These are phyloP conservation scores for Drosophila funebris DNA, from an alignment of 1,140 invertebrate genomes.

Conservation along the genomic window DNA sequence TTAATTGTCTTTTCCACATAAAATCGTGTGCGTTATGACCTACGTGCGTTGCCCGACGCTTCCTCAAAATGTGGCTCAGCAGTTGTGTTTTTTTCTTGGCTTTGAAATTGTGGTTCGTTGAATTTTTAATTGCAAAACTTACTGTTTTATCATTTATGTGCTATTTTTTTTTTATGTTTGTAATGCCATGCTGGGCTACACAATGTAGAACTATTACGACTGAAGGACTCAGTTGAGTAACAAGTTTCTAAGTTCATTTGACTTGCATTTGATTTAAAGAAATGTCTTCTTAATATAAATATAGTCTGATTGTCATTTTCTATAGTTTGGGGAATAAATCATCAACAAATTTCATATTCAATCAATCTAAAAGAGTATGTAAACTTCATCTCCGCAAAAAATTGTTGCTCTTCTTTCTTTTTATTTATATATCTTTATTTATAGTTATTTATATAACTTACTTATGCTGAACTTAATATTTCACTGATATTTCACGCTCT, in stretches of 20 bases:
- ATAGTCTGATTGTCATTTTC: too few relatives aligned
- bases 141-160: background rate
- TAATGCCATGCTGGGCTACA: background rate
- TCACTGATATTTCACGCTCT: slow-evolving; percentile 20
- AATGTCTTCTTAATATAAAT: too few relatives aligned
- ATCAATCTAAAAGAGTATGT: background rate
- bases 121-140: slow-evolving; percentile 31
- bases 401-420: background rate
- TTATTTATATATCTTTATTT: background rate
- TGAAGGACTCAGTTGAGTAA: background rate
- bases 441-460: slow-evolving; percentile 30
- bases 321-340: background rate
- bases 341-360: background rate
- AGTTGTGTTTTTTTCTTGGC: slow-evolving; percentile 15
- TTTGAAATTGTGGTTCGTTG: slow-evolving; percentile 44
- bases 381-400: background rate
- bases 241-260: background rate
- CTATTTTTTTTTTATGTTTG: background rate
- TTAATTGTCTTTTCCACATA: slow-evolving; percentile 42
- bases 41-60: slow-evolving; percentile 55
- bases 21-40: slow-evolving; percentile 66
- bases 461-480: slow-evolving; percentile 9
- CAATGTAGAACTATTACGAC: background rate
- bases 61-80: slow-evolving; percentile 39
- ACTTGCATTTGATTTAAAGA: too few relatives aligned